Conservation (phyloP, 2,888 invertebrate species). For the Thereva unica region DNA sequence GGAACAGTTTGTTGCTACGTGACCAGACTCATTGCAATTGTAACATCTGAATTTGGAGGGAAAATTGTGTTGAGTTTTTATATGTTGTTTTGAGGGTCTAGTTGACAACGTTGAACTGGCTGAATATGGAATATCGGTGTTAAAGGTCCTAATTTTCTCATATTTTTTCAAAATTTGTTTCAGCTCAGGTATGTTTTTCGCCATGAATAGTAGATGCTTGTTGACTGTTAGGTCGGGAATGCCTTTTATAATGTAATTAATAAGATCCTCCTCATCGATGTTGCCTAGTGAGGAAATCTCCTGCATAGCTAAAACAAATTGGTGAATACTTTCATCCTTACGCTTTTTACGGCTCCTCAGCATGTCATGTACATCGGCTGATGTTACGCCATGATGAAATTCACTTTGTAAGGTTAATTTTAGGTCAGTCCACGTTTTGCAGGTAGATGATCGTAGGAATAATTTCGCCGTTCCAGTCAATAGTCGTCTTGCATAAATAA, state of each 20-base stretch:
- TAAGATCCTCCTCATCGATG: too few species aligned
- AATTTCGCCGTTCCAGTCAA: too few species aligned
- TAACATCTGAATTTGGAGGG: not conserved
- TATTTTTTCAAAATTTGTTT: constrained; percentile 6
- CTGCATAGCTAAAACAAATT: too few species aligned
- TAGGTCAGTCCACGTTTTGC: too few species aligned
- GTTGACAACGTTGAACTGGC: not conserved
- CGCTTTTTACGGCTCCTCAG: too few species aligned
- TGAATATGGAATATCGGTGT: not conserved
- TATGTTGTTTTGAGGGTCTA: not conserved
- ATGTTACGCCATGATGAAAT: too few species aligned
- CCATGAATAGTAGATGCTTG: constrained; percentile 7
- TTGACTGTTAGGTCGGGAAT: not conserved
- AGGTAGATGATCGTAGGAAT: too few species aligned
- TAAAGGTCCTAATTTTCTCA: not conserved
- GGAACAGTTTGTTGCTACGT: not conserved
- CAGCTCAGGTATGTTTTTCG: not conserved
- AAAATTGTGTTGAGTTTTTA: not conserved
- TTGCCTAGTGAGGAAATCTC: too few species aligned
- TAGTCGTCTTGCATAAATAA: constrained; percentile 9
- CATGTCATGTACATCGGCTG: too few species aligned
- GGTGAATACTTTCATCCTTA: too few species aligned
- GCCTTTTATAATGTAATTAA: not conserved
- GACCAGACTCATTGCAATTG: not conserved
- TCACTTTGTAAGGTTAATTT: too few species aligned